Evolutionary conservation across 2,797 vertebrate genomes (phyloP).

Genomic region (Lateolabrax maculatus): DNA sequence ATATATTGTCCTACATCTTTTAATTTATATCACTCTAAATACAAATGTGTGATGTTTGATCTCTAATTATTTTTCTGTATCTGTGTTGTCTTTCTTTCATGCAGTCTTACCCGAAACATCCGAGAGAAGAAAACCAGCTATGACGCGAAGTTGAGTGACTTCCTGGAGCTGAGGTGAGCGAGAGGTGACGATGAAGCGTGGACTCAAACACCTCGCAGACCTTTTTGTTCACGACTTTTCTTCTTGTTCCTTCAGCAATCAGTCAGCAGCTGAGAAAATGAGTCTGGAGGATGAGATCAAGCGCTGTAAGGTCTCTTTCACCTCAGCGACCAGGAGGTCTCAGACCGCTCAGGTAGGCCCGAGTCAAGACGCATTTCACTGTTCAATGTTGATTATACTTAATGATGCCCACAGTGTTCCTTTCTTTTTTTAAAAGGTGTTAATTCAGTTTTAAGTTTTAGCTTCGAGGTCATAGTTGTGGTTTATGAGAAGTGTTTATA

Average conservation of each 20-base stretch:
- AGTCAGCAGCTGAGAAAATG: slow-evolving; percentile 86
- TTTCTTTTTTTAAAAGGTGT: no score
- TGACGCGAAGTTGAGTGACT: slow-evolving; percentile 74
- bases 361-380: not conserved
- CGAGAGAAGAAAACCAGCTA: slow-evolving; percentile 82
- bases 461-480: no score
- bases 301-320: slow-evolving; percentile 66
- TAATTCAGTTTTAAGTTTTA: no score
- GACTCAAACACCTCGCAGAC: rapidly evolving
- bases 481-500: no score
- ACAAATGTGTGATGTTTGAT: not conserved
- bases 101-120: slow-evolving; percentile 82
- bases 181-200: rapidly evolving
- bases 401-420: no score
- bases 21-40: no score
- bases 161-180: slow-evolving; percentile 82
- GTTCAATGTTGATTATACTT: no score
- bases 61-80: not conserved
- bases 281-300: slow-evolving; percentile 89
- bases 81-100: not conserved
- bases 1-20: not conserved
- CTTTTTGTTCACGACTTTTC: not conserved
- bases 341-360: slow-evolving; percentile 86
- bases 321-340: slow-evolving; percentile 83
- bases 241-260: slow-evolving; percentile 81